phyloP scores from a whole-genome alignment of 1,140 invertebrate genomes.

The Trachelipus rathkii region DNA sequence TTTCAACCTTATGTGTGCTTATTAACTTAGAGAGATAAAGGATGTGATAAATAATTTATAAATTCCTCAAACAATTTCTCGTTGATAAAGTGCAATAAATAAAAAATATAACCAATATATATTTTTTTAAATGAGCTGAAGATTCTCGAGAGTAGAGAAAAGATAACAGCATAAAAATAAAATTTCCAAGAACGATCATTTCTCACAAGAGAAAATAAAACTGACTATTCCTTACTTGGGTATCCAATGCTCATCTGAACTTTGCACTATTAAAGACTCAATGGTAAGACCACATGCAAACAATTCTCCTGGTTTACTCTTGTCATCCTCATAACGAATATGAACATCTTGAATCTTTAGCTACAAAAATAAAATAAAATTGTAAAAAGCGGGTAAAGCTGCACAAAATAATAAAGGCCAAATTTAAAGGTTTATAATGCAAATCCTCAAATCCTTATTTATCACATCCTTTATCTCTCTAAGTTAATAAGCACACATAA shows the following conservation, averaged over 20 bases:
- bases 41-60: too few relatives aligned
- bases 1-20: too few relatives aligned
- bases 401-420: too few relatives aligned
- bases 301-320: slow-evolving; percentile 50
- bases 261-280: slow-evolving; percentile 56
- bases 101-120: too few relatives aligned
- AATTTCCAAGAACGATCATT: background rate
- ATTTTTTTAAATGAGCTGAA: too few relatives aligned
- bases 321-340: slow-evolving; percentile 58
- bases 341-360: slow-evolving; percentile 59
- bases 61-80: too few relatives aligned
- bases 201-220: background rate
- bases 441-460: too few relatives aligned
- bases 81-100: too few relatives aligned
- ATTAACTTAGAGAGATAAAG: too few relatives aligned
- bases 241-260: slow-evolving; percentile 57
- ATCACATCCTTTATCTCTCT: too few relatives aligned
- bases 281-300: slow-evolving; percentile 59
- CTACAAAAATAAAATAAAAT: slow-evolving; percentile 48
- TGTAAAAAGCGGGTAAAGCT: background rate
- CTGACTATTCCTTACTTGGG: slow-evolving; percentile 31
- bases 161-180: background rate
- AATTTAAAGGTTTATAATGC: too few relatives aligned
- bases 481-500: too few relatives aligned
- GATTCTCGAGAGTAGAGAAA: background rate